These are phyloP conservation scores for Melanargia galathea DNA, from an alignment of 2,888 invertebrate genomes.

Conservation along the genomic window DNA sequence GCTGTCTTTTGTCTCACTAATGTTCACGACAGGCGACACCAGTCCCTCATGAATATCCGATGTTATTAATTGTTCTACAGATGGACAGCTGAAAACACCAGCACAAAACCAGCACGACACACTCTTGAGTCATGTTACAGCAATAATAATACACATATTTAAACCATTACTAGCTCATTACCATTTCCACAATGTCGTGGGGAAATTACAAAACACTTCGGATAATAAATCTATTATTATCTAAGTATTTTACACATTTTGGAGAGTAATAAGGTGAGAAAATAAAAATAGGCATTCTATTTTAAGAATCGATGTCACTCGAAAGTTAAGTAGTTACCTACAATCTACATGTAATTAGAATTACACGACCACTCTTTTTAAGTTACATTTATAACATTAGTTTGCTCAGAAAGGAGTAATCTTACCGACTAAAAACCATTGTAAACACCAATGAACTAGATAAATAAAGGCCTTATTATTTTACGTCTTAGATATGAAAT, in stretches of 20 bases:
- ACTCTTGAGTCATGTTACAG: conserved; percentile 38
- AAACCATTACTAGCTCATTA: conserved; percentile 22
- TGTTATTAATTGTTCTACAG: conserved; percentile 67
- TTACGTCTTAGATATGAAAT: no score
- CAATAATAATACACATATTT: conserved; percentile 13
- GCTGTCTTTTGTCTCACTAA: conserved; percentile 70
- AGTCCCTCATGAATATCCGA: conserved; percentile 76
- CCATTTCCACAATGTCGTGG: conserved; percentile 21
- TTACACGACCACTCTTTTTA: no score
- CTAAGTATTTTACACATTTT: background rate
- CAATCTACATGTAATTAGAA: no score
- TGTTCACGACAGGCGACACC: conserved; percentile 53
- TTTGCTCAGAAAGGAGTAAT: no score
- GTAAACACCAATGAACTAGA: no score
- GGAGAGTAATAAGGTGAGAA: background rate
- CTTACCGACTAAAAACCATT: no score
- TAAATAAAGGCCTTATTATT: no score
- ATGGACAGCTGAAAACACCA: conserved; percentile 61
- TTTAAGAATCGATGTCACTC: background rate
- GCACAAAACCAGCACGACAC: conserved; percentile 53
- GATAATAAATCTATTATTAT: background rate
- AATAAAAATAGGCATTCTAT: background rate
- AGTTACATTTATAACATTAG: no score
- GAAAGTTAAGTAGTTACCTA: background rate
- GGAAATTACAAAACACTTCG: conserved; percentile 14